Conservation (phyloP, 2,113 vertebrate species). For the Ctenomys sociabilis region DNA sequence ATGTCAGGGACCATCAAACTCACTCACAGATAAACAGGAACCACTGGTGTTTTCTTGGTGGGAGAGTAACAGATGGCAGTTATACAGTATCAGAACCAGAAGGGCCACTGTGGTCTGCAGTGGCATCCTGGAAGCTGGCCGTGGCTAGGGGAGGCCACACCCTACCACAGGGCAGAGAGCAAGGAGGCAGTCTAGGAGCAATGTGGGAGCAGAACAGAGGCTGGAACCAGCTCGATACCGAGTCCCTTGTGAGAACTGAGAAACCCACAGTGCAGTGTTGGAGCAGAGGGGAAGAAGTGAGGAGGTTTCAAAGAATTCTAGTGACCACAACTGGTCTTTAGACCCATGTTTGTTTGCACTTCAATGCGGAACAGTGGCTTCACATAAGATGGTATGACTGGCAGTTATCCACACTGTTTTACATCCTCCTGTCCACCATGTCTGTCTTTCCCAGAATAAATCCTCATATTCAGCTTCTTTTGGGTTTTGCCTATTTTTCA, state of each 20-base stretch:
- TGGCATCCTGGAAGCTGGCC: no score
- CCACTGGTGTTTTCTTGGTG: background rate
- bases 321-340: background rate
- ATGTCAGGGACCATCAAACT: background rate
- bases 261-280: background rate
- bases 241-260: background rate
- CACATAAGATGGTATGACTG: background rate
- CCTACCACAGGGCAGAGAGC: background rate
- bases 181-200: background rate
- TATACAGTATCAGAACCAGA: background rate
- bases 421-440: background rate
- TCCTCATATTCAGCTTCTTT: slow-evolving; percentile 48
- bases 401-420: background rate
- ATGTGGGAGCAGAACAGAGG: background rate
- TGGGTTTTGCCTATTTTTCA: background rate
- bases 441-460: slow-evolving; percentile 1
- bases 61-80: background rate
- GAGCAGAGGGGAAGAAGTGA: background rate
- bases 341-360: background rate
- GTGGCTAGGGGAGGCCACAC: background rate
- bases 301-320: background rate
- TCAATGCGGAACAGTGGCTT: background rate
- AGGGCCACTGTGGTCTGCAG: background rate
- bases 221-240: no score
- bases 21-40: background rate